Conservation (phyloP, 1,140 invertebrate genomes). For the Drosophila sp. region DNA sequence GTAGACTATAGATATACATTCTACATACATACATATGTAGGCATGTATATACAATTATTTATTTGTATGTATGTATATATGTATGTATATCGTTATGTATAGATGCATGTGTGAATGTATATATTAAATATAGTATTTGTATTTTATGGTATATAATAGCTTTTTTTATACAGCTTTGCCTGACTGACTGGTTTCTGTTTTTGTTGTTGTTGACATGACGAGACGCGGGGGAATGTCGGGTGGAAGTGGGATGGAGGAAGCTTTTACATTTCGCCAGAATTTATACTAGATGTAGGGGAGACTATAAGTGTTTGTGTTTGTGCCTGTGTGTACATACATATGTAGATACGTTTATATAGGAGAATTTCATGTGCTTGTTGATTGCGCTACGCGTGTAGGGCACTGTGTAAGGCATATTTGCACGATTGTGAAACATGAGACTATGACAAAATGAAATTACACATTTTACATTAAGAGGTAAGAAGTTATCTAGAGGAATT, state of each 20-base stretch:
- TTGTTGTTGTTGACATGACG: conserved; percentile 31
- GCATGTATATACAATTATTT: background rate
- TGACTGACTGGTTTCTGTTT: conserved; percentile 51
- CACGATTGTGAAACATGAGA: conserved; percentile 37
- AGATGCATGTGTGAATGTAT: conserved; percentile 7
- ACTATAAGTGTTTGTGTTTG: conserved; percentile 17
- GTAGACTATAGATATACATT: conserved; percentile 48
- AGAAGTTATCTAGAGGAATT: background rate
- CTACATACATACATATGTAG: conserved; percentile 10
- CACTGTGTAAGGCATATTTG: conserved; percentile 49
- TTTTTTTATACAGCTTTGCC: conserved; percentile 53
- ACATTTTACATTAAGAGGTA: conserved; percentile 2
- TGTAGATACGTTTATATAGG: background rate
- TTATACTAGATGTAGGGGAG: conserved; percentile 54
- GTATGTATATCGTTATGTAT: conserved; percentile 12
- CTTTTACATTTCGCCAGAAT: conserved; percentile 78
- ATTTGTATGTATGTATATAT: conserved; percentile 3
- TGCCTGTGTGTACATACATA: conserved; percentile 22
- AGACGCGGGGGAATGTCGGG: background rate
- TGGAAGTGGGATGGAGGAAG: conserved; percentile 41
- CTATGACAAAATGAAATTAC: conserved; percentile 33
- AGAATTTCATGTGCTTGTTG: conserved; percentile 18
- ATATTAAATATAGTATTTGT: conserved; percentile 21
- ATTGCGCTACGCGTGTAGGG: conserved; percentile 33
- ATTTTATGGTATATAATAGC: conserved; percentile 51